These are phyloP conservation scores for Steromphala cineraria DNA, from an alignment of 2,888 invertebrate species.

Conservation along the genomic window DNA sequence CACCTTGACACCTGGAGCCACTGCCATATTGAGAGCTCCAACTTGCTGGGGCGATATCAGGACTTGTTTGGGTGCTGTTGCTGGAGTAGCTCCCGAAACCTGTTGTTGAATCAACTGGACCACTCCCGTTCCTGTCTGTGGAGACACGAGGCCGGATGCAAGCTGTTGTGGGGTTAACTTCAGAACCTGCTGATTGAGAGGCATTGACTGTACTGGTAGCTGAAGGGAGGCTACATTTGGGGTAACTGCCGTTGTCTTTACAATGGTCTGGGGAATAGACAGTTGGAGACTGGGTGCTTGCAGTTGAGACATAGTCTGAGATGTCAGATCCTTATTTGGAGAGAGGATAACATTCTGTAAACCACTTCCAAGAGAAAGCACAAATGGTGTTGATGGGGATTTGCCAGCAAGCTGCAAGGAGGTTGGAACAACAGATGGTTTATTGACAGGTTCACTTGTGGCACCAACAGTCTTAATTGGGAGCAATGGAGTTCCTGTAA, in stretches of 20 bases:
- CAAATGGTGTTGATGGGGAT: neutral
- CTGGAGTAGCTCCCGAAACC: constrained; percentile 2
- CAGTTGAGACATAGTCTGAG: neutral
- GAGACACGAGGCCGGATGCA: neutral
- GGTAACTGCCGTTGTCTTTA: neutral
- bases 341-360: neutral
- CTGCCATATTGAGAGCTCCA: neutral
- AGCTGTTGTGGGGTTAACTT: constrained; percentile 5
- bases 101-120: constrained; percentile 18
- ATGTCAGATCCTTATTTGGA: neutral
- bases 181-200: neutral
- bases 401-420: neutral
- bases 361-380: neutral
- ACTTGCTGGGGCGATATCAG: neutral
- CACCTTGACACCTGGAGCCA: neutral
- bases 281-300: neutral
- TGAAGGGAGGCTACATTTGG: neutral
- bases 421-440: neutral
- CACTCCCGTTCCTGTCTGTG: neutral
- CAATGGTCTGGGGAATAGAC: neutral
- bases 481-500: neutral
- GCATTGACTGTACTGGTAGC: neutral
- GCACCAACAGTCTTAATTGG: neutral
- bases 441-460: neutral
- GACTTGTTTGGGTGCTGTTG: constrained; percentile 6